These are phyloP conservation scores for Lapara coniferarum DNA, from an alignment of 2,888 invertebrate species.

Conservation along the genomic window DNA sequence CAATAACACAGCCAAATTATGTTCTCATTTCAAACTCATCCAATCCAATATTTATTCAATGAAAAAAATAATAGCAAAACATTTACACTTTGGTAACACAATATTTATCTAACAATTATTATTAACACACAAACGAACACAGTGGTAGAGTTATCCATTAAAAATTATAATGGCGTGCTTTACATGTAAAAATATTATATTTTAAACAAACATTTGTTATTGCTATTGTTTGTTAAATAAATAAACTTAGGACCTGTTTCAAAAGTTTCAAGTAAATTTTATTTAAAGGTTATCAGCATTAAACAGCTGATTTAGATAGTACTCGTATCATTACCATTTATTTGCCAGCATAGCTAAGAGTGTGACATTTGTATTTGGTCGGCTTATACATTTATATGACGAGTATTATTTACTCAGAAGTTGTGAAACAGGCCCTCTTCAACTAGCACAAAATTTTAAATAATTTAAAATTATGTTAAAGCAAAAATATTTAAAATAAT, in stretches of 20 bases:
- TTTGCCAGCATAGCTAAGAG: no score
- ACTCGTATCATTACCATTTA: no score
- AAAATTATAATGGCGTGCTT: slow-evolving; percentile 37
- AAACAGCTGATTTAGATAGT: no score
- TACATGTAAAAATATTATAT: slow-evolving; percentile 56
- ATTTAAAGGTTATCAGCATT: no score
- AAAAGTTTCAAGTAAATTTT: no score
- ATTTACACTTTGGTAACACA: slow-evolving; percentile 1
- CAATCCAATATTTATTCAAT: neutral
- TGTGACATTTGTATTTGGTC: no score
- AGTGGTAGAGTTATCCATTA: slow-evolving; percentile 37
- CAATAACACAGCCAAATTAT: slow-evolving; percentile 39
- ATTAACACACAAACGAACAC: slow-evolving; percentile 36
- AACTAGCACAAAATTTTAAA: neutral
- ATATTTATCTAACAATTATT: slow-evolving; percentile 24
- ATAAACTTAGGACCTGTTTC: neutral
- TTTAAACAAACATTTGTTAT: slow-evolving; percentile 47
- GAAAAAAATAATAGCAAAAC: neutral
- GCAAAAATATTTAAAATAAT: neutral
- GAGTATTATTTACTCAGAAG: no score
- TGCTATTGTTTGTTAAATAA: slow-evolving; percentile 35
- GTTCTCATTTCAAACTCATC: slow-evolving; percentile 46
- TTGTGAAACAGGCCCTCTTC: neutral
- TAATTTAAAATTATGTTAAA: neutral
- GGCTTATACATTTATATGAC: no score